Evolutionary conservation across 2,888 invertebrate species (phyloP).

Genomic region (Hermaeophaga mercurialis): DNA sequence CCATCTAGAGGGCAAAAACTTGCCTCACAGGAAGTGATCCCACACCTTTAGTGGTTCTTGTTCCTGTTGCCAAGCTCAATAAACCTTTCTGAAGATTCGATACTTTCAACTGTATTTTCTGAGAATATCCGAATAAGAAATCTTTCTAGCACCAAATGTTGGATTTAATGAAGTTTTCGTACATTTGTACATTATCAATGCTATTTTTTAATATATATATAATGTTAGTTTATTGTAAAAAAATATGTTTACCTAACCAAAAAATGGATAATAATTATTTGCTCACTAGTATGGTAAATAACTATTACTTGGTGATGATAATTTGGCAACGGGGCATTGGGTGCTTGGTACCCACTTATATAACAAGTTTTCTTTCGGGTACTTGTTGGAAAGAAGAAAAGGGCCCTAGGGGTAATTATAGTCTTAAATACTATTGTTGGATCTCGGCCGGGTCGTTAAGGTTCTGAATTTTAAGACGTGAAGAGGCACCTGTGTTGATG

Average conservation of each 20-base stretch:
- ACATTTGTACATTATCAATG: not conserved
- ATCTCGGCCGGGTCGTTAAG: constrained; percentile 13
- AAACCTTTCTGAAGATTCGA: too few relatives aligned
- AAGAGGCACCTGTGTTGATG: constrained; percentile 21
- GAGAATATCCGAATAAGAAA: too few relatives aligned
- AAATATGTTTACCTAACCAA: not conserved
- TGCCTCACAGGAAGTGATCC: constrained; percentile 32
- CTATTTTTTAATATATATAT: too few relatives aligned
- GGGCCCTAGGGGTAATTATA: constrained; percentile 18
- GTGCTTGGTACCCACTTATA: constrained; percentile 23
- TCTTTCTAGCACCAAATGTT: too few relatives aligned
- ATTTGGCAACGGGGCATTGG: constrained; percentile 12
- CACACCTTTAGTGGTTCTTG: constrained; percentile 21
- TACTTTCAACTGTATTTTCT: not conserved
- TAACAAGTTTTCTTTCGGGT: constrained; percentile 28
- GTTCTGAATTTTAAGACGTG: constrained; percentile 16
- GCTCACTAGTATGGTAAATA: too few relatives aligned
- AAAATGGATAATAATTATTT: too few relatives aligned
- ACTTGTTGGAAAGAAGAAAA: constrained; percentile 10
- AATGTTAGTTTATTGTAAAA: not conserved
- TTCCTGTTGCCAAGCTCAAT: constrained; percentile 15
- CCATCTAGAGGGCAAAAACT: constrained; percentile 26
- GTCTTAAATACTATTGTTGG: constrained; percentile 19
- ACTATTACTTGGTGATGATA: not conserved
- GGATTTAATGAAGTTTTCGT: too few relatives aligned